Percentiles rank a stretch among this genome's conserved stretches.
phyloP scores from a whole-genome alignment of 1,140 invertebrate species.

The Macrobrachium rosenbergii region DNA sequence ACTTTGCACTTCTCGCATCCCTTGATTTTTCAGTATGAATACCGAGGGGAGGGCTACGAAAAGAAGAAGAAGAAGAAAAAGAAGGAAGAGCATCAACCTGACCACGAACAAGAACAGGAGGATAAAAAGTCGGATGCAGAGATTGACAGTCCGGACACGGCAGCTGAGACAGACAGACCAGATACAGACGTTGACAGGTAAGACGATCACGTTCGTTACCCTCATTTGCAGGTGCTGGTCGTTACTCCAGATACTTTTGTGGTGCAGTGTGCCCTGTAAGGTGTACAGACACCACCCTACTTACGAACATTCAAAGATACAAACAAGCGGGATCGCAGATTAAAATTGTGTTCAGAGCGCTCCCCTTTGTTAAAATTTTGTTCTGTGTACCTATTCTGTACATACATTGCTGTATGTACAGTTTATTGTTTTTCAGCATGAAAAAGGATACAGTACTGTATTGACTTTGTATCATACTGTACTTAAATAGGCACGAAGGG shows the following conservation, averaged over 20 bases:
- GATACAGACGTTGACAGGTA: conserved; percentile 66
- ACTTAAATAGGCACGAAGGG: too few relatives aligned
- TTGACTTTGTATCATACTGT: too few relatives aligned
- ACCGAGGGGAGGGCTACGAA: conserved; percentile 75
- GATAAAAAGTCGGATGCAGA: conserved; percentile 66
- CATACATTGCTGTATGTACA: too few relatives aligned
- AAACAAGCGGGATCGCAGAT: too few relatives aligned
- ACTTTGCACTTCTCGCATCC: conserved; percentile 36
- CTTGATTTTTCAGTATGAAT: conserved; percentile 78
- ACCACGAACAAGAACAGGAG: conserved; percentile 73
- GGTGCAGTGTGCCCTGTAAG: background rate
- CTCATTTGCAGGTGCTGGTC: background rate
- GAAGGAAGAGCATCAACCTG: conserved; percentile 72
- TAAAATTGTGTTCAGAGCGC: too few relatives aligned
- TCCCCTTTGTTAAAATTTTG: too few relatives aligned
- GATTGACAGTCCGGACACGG: conserved; percentile 63
- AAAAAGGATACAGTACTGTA: too few relatives aligned
- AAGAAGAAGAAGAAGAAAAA: conserved; percentile 73
- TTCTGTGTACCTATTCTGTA: too few relatives aligned
- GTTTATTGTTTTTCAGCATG: too few relatives aligned
- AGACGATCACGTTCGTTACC: background rate
- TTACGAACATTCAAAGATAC: too few relatives aligned
- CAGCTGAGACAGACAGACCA: conserved; percentile 63
- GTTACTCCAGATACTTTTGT: background rate
- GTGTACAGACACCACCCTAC: too few relatives aligned